A percentile compares a stretch with the other conserved stretches of the same genome.
Evolutionary conservation across 2,888 invertebrate genomes (phyloP).

Genomic region (Philaethria dido): DNA sequence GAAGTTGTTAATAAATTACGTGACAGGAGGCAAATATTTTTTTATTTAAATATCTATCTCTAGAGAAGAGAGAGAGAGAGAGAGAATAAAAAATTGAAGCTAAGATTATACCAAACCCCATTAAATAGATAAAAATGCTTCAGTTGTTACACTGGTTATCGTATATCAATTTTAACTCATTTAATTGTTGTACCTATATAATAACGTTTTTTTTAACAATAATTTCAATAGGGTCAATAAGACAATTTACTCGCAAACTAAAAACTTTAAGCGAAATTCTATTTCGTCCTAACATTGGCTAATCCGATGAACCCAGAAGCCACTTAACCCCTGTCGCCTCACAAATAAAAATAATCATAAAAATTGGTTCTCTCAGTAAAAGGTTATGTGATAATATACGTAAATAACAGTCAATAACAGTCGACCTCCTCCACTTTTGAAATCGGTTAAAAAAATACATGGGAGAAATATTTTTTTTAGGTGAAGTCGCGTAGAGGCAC

Average conservation of each 20-base stretch:
- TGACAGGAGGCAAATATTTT: too few relatives aligned
- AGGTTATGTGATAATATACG: too few relatives aligned
- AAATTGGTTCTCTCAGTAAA: too few relatives aligned
- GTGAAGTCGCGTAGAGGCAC: too few relatives aligned
- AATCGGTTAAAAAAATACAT: too few relatives aligned
- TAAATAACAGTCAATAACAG: too few relatives aligned
- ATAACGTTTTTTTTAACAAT: conserved; percentile 1
- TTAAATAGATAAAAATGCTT: background rate
- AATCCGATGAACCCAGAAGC: conserved; percentile 21
- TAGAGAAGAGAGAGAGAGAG: too few relatives aligned
- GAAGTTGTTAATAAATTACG: too few relatives aligned
- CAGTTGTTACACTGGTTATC: background rate
- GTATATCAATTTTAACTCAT: conserved; percentile 6
- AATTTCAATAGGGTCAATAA: background rate
- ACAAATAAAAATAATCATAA: too few relatives aligned
- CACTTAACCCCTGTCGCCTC: conserved; percentile 12
- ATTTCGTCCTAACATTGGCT: conserved; percentile 9
- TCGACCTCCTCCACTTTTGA: too few relatives aligned
- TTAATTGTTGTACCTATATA: background rate
- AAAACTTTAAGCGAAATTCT: conserved; percentile 21
- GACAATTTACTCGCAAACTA: conserved; percentile 2
- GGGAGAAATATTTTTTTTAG: too few relatives aligned
- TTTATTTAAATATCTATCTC: too few relatives aligned
- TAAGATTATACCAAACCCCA: background rate
- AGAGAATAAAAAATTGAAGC: background rate